Percentiles rank a stretch among this genome's conserved stretches.
These are phyloP conservation scores for Mirza zaza DNA, from an alignment of 2,113 vertebrate genomes.

Conservation along the genomic window DNA sequence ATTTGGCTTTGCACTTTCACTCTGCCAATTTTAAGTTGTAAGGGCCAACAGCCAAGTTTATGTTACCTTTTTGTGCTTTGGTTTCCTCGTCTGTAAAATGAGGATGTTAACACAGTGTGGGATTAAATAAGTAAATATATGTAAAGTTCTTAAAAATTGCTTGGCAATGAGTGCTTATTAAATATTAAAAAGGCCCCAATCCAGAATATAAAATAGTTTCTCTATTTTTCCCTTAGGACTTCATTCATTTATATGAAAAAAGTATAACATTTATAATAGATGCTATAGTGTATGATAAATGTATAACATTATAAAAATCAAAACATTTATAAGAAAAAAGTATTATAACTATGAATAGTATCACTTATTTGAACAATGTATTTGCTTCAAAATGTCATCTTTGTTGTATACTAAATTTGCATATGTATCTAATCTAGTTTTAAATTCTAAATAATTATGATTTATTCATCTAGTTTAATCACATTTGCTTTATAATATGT, in stretches of 20 bases:
- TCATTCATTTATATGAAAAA: slow-evolving; percentile 9
- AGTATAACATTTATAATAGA: not conserved
- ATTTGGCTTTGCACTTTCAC: not conserved
- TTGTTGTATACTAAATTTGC: slow-evolving; percentile 47
- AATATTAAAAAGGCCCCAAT: not conserved
- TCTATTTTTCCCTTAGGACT: not conserved
- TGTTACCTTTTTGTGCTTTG: not conserved
- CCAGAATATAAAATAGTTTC: slow-evolving; percentile 37
- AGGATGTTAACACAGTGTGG: not conserved
- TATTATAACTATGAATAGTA: not conserved
- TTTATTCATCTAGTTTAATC: slow-evolving; percentile 6
- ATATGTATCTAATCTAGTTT: slow-evolving; percentile 12
- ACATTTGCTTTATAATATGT: slow-evolving; percentile 49
- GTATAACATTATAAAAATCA: slow-evolving; percentile 16
- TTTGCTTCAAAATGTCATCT: slow-evolving; percentile 54
- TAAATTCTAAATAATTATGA: slow-evolving; percentile 27
- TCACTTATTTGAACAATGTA: not conserved
- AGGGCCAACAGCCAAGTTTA: not conserved
- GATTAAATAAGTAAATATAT: slow-evolving; percentile 14
- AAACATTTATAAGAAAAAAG: not conserved
- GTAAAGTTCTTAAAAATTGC: not conserved
- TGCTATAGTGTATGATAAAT: not conserved
- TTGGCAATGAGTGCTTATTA: not conserved
- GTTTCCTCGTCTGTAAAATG: not conserved
- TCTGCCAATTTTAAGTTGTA: not conserved